Percentiles rank a stretch among this genome's conserved stretches.
phyloP scores from a whole-genome alignment of 2,113 vertebrate species.

The Spheniscus mendiculus region DNA sequence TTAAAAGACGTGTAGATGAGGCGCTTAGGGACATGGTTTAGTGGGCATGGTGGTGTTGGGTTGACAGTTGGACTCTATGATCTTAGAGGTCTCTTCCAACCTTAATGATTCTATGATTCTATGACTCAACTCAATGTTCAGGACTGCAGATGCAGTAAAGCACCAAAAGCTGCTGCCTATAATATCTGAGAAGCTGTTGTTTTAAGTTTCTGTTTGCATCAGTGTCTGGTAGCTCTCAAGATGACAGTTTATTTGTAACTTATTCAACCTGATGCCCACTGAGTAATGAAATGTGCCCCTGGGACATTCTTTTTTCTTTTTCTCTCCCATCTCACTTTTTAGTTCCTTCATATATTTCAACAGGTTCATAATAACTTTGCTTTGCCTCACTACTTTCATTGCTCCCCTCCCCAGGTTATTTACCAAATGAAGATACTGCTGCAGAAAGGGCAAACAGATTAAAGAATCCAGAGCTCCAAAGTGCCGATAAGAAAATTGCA shows the following conservation, averaged over 20 bases:
- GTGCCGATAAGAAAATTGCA: neutral
- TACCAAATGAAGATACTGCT: neutral
- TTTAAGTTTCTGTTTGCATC: neutral
- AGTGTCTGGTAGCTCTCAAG: neutral
- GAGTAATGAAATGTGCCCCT: neutral
- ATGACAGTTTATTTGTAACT: neutral
- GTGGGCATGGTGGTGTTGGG: too few relatives aligned
- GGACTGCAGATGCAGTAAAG: neutral
- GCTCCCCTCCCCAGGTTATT: neutral
- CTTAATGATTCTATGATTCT: too few relatives aligned
- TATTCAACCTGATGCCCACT: neutral
- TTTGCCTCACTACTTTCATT: neutral
- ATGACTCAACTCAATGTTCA: neutral
- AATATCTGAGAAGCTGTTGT: neutral
- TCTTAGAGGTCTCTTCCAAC: too few relatives aligned
- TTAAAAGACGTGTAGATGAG: too few relatives aligned
- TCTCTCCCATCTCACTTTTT: neutral
- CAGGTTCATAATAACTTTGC: neutral
- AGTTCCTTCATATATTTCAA: neutral
- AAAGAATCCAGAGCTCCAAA: neutral
- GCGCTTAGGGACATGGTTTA: too few relatives aligned
- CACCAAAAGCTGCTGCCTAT: neutral
- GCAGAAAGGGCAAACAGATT: neutral
- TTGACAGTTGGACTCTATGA: too few relatives aligned
- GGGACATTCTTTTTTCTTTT: neutral